A percentile compares a stretch with the other conserved stretches of the same genome.
phyloP scores from a whole-genome alignment of 2,113 vertebrate species.

The Myotis davidii region DNA sequence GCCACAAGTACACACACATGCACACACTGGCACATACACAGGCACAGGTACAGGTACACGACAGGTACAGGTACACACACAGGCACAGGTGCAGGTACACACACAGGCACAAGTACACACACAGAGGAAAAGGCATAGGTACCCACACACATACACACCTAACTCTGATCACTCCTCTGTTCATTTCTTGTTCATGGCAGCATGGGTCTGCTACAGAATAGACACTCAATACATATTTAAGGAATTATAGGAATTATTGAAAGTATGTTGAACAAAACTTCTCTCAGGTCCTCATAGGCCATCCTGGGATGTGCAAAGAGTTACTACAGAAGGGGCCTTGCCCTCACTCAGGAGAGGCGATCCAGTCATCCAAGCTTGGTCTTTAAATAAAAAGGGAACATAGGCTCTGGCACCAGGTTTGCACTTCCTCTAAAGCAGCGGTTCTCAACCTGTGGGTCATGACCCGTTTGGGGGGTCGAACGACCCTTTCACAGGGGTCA shows the following conservation, averaged over 20 bases:
- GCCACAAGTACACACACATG: background rate
- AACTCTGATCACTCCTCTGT: background rate
- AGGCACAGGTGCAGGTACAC: too few relatives aligned
- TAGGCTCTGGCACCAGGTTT: background rate
- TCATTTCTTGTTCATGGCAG: background rate
- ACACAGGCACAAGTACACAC: too few relatives aligned
- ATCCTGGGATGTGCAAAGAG: rapidly evolving
- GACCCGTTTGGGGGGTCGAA: too few relatives aligned
- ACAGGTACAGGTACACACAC: too few relatives aligned
- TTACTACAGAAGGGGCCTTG: rapidly evolving
- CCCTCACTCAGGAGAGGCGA: rapidly evolving
- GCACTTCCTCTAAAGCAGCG: background rate
- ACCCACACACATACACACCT: background rate
- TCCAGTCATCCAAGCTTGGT: background rate
- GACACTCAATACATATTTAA: background rate
- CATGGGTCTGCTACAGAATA: background rate
- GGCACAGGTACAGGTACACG: too few relatives aligned
- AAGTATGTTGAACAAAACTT: background rate
- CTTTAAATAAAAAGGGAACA: too few relatives aligned
- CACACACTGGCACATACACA: too few relatives aligned
- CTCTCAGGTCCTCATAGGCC: background rate
- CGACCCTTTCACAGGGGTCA: too few relatives aligned
- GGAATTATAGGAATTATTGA: background rate
- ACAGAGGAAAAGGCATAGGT: too few relatives aligned
- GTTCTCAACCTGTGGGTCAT: too few relatives aligned